phyloP scores from a whole-genome alignment of 35 echinoderm and acorn worm species.

The Ophioderma brevispina region DNA sequence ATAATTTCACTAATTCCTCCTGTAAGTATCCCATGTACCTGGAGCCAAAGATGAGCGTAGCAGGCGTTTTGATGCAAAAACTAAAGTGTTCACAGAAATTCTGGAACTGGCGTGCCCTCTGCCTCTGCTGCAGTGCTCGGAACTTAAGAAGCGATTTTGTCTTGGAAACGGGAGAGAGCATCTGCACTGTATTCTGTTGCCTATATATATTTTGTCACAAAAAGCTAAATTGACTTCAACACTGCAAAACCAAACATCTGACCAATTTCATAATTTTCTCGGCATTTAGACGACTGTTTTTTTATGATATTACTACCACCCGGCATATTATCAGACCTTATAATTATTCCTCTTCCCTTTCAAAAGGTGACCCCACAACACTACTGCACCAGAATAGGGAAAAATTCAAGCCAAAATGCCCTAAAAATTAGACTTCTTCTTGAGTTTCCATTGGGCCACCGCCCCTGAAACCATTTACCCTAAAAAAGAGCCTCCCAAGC shows the following conservation, averaged over 20 bases:
- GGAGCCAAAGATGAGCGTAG: too few species aligned
- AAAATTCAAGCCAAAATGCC: slow-evolving; percentile 21
- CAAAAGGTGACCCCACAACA: slow-evolving; percentile 1
- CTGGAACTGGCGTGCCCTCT: not conserved
- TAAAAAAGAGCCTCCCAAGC: slow-evolving; percentile 32
- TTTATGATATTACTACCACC: not conserved
- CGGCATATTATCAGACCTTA: slow-evolving; percentile 23
- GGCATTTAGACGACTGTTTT: not conserved
- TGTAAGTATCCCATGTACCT: too few species aligned
- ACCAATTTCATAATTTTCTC: not conserved
- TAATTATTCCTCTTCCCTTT: not conserved
- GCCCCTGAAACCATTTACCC: too few species aligned
- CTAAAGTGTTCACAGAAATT: not conserved
- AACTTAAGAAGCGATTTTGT: not conserved
- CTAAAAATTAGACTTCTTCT: not conserved
- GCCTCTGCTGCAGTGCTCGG: not conserved
- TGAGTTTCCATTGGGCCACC: slow-evolving; percentile 9
- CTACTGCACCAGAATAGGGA: slow-evolving; percentile 16
- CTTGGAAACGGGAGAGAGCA: slow-evolving; percentile 13
- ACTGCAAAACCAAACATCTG: not conserved
- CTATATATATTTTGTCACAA: not conserved
- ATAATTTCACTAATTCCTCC: too few species aligned
- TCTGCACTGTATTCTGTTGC: not conserved
- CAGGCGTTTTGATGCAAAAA: too few species aligned
- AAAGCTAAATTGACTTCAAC: not conserved